phyloP scores from a whole-genome alignment of 2,888 invertebrate genomes.

The Ichneumon xanthorius region DNA sequence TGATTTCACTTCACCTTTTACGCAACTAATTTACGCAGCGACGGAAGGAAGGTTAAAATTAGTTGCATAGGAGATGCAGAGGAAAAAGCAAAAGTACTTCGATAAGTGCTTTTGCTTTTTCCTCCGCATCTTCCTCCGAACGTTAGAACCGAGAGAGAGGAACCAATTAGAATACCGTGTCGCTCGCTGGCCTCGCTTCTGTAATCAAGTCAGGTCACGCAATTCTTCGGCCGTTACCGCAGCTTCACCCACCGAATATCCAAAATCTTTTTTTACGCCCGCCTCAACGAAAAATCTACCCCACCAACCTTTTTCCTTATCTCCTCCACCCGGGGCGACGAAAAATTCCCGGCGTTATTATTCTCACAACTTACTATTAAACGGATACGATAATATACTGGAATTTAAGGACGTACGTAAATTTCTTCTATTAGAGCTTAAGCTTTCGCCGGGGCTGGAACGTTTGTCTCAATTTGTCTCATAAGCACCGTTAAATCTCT shows the following conservation, averaged over 20 bases:
- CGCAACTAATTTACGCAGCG: no score
- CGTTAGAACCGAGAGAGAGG: slow-evolving; percentile 22
- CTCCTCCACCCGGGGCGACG: not conserved
- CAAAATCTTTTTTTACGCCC: slow-evolving; percentile 46
- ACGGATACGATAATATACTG: not conserved
- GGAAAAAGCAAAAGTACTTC: no score
- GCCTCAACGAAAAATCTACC: slow-evolving; percentile 26
- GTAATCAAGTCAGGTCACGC: slow-evolving; percentile 75
- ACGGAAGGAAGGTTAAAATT: no score
- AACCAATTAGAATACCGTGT: slow-evolving; percentile 75
- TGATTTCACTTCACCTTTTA: no score
- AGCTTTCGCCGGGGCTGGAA: not conserved
- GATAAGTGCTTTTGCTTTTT: no score
- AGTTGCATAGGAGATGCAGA: no score
- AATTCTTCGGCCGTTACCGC: slow-evolving; percentile 71
- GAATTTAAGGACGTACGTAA: slow-evolving; percentile 9
- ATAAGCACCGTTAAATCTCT: slow-evolving; percentile 44
- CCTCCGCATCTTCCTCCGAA: no score
- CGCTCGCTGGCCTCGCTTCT: slow-evolving; percentile 65
- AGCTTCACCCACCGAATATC: slow-evolving; percentile 62
- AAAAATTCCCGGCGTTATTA: slow-evolving; percentile 20
- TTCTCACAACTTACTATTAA: slow-evolving; percentile 8
- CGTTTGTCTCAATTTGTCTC: slow-evolving; percentile 42
- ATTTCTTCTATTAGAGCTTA: slow-evolving; percentile 8
- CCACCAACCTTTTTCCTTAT: slow-evolving; percentile 34